Evolutionary conservation across 2,888 invertebrate species (phyloP), one percentile per base, ranked within the genome.

Genomic region (Stenodema calcarata): DNA sequence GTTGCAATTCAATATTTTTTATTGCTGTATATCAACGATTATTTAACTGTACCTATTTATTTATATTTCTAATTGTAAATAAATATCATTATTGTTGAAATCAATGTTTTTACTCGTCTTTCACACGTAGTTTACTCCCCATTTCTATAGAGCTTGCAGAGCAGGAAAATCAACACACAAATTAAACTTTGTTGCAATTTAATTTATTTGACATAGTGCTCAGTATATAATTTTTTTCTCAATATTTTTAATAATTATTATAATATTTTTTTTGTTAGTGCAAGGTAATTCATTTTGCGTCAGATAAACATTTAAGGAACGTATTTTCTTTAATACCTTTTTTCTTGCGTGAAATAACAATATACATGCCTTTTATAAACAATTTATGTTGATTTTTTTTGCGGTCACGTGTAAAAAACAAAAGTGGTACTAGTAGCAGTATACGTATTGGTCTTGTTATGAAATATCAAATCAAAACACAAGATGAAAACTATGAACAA

Each of bases 261-360:
- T 73, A 73, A 73, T 73, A 73, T 35, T 30, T 73, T 73, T 30
- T 30, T 18, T 73, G 7, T n/a, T 23, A 73, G 73, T 73, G 73
- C 73, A 73, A 73, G 73, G 73, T 73, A 73, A 73, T 73, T 73
- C 27, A 70, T 70, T 73, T 73, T 73, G 73, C 73, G 73, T 35
- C 73, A 73, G 62, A 73, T 73, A 73, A 41, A 73, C 73, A 73
- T 73, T 73, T 73, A 73, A 73, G 73, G 73, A 73, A 73, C 73
- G 73, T 30, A 70, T 30, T 73, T 73, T 73, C 28, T 73, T 73
- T 12, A 73, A 30, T 35, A 11, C 62, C 4, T 23, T 18, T 18
- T 62, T 23, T 62, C n/a, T 50, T 73, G 73, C 73, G 73, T 73
- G 73, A 35, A 30, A 62, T n/a, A 35, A 73, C 73, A 30, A 73